A percentile compares a stretch with the other conserved stretches of the same genome.
Conservation (phyloP, 2,113 vertebrate genomes). For the Cyprinus carpio region DNA sequence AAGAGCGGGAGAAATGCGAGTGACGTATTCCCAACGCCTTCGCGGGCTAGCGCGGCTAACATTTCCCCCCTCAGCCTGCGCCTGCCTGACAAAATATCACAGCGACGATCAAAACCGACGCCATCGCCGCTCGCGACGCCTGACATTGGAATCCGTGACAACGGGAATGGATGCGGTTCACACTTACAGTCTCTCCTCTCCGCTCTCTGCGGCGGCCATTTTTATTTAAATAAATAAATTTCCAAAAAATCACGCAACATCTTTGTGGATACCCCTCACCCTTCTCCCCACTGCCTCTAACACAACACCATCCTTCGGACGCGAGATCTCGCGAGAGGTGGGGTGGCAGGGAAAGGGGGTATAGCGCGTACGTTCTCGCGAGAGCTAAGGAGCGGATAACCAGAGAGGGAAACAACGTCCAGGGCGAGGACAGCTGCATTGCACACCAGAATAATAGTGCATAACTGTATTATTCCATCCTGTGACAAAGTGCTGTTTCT, state of each 20-base stretch:
- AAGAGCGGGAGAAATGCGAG: slow-evolving; percentile 68
- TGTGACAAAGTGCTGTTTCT: background rate
- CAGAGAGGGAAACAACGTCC: slow-evolving; percentile 47
- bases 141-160: slow-evolving; percentile 43
- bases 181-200: slow-evolving; percentile 82
- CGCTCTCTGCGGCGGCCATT: slow-evolving; percentile 84
- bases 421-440: slow-evolving; percentile 49
- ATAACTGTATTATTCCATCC: background rate
- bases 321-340: slow-evolving; percentile 71
- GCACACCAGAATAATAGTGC: slow-evolving; percentile 25
- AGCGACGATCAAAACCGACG: slow-evolving; percentile 64
- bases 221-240: slow-evolving; percentile 87
- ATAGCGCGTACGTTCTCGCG: slow-evolving; percentile 59
- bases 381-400: slow-evolving; percentile 54
- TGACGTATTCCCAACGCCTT: slow-evolving; percentile 79
- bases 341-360: slow-evolving; percentile 2
- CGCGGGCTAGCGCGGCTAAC: slow-evolving; percentile 68
- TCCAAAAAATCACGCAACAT: slow-evolving; percentile 79
- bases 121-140: slow-evolving; percentile 52
- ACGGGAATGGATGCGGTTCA: slow-evolving; percentile 64
- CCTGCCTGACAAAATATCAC: slow-evolving; percentile 36
- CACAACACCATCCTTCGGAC: slow-evolving; percentile 62
- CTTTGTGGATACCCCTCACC: slow-evolving; percentile 70
- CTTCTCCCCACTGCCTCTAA: slow-evolving; percentile 70
- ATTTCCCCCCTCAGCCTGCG: slow-evolving; percentile 65